Percentiles rank a stretch among this genome's conserved stretches.
Evolutionary conservation across 1,140 invertebrate species (phyloP).

Genomic region (Pygmarrhopalites habei): DNA sequence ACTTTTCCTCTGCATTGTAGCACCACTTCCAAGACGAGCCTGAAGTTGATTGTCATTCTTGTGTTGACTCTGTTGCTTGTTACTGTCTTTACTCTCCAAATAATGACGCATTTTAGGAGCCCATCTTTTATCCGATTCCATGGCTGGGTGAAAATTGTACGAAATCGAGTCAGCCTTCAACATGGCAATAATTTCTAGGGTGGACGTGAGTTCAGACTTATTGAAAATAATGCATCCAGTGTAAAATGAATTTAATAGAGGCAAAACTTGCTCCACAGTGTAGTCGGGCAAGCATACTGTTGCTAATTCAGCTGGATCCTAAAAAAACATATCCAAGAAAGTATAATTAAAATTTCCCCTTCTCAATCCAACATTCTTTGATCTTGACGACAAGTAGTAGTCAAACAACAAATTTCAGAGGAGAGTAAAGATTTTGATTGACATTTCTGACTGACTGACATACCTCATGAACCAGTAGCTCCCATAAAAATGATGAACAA

Average conservation of each 20-base stretch:
- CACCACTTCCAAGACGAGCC: too few species aligned
- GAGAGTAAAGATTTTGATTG: too few species aligned
- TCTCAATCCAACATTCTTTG: too few species aligned
- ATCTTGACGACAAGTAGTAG: too few species aligned
- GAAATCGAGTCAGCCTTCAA: neutral
- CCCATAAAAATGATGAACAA: neutral
- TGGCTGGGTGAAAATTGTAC: conserved; percentile 6
- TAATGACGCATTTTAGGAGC: conserved; percentile 5
- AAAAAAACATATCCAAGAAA: neutral
- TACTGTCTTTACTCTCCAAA: neutral
- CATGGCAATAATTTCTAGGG: neutral
- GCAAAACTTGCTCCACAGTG: conserved; percentile 1
- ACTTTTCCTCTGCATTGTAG: too few species aligned
- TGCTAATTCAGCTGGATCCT: conserved; percentile 9
- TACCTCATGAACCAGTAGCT: neutral
- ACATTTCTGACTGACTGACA: neutral
- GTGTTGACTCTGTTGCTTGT: neutral
- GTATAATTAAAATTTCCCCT: too few species aligned
- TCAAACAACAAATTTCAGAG: too few species aligned
- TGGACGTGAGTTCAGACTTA: neutral
- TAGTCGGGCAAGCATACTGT: neutral
- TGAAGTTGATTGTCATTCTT: neutral
- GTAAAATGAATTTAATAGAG: conserved; percentile 8
- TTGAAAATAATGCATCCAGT: conserved; percentile 2
- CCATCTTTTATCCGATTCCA: conserved; percentile 1